Conservation (phyloP, 2,113 vertebrate species). For the Syngnathoides biaculeatus region DNA sequence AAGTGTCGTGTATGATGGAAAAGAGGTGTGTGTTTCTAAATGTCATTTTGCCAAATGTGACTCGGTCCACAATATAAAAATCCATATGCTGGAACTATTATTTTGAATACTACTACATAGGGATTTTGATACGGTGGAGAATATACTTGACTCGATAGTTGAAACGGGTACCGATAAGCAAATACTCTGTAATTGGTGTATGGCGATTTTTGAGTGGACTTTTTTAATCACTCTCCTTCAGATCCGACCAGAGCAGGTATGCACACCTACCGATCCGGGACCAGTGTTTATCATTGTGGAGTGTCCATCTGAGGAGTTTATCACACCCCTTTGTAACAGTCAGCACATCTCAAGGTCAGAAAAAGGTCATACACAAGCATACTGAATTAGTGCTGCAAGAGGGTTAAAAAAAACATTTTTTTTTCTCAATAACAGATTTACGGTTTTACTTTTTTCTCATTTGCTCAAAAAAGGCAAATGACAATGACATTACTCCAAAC, state of each 20-base stretch:
- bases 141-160: too few species aligned
- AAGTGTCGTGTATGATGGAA: conserved; percentile 79
- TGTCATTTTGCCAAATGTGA: not conserved
- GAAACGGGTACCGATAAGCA: too few species aligned
- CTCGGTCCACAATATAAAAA: not conserved
- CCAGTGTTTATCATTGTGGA: conserved; percentile 83
- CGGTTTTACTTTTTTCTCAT: too few species aligned
- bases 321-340: conserved; percentile 75
- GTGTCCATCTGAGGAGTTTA: conserved; percentile 86
- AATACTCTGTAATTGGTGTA: too few species aligned
- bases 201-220: not conserved
- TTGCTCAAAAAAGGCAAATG: too few species aligned
- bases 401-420: too few species aligned
- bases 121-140: too few species aligned
- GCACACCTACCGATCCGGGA: conserved; percentile 82
- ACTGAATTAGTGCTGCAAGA: not conserved
- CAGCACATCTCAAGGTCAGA: conserved; percentile 54
- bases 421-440: too few species aligned
- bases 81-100: too few species aligned
- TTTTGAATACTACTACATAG: too few species aligned
- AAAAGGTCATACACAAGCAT: not conserved
- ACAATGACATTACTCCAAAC: too few species aligned
- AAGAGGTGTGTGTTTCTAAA: conserved; percentile 75
- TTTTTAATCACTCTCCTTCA: conserved; percentile 44
- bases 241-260: conserved; percentile 88